Evolutionary conservation across 2,113 vertebrate genomes (phyloP).

Genomic region (Neogale vison): DNA sequence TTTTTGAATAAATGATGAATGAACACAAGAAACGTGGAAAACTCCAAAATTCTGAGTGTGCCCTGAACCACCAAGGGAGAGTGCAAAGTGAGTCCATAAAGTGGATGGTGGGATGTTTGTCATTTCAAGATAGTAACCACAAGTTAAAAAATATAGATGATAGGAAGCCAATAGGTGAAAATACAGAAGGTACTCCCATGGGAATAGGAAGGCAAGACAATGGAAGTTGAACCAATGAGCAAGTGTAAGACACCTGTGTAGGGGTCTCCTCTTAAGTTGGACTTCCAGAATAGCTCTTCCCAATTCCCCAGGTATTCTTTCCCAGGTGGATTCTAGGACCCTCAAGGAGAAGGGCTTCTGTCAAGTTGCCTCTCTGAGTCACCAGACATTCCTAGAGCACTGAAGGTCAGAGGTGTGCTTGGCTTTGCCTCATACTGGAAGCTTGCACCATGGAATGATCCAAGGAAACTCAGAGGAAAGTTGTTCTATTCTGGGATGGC

Average conservation of each 20-base stretch:
- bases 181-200: neutral
- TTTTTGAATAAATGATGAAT: neutral
- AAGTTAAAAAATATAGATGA: neutral
- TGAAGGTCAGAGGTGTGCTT: neutral
- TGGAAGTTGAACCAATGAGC: neutral
- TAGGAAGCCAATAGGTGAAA: neutral
- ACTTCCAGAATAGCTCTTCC: neutral
- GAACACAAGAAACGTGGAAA: neutral
- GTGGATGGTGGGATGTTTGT: neutral
- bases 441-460: neutral
- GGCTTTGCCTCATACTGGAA: neutral
- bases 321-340: neutral
- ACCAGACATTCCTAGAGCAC: neutral
- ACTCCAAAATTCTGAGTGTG: neutral
- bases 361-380: neutral
- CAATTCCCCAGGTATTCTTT: neutral
- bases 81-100: neutral
- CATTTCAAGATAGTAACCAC: neutral
- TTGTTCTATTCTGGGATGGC: neutral
- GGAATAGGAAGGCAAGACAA: neutral
- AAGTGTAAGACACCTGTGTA: neutral
- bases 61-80: neutral
- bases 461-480: neutral
- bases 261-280: neutral
- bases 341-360: neutral